Conservation (phyloP, 2,113 vertebrate genomes). For the Chaetodon auriga region DNA sequence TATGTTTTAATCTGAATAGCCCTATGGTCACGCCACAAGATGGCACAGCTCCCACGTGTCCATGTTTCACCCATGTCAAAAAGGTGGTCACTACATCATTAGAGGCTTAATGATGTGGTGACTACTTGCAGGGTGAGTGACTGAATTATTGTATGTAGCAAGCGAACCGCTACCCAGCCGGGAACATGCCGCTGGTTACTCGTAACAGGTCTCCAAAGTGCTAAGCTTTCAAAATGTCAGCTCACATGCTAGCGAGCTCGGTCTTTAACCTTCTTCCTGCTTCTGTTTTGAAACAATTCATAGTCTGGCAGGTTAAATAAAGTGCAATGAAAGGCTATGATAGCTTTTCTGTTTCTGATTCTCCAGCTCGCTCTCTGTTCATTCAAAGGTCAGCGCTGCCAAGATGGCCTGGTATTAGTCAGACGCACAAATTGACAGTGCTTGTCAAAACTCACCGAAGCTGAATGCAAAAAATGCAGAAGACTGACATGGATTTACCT, state of each 20-base stretch:
- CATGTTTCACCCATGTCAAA: too few species aligned
- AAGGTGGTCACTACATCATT: not conserved
- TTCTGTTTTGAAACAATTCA: not conserved
- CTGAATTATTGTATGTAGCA: not conserved
- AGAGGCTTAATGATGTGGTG: not conserved
- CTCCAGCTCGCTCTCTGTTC: not conserved
- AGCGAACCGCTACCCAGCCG: not conserved
- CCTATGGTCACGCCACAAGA: too few species aligned
- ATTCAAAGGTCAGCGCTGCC: not conserved
- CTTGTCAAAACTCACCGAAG: not conserved
- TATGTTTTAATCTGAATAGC: too few species aligned
- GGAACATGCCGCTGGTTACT: not conserved
- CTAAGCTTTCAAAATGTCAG: not conserved
- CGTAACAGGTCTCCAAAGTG: not conserved
- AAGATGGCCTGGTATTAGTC: not conserved
- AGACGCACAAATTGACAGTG: not conserved
- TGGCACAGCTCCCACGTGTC: not conserved
- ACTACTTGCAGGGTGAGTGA: not conserved
- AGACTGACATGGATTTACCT: not conserved
- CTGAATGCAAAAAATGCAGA: not conserved
- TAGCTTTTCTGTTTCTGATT: not conserved
- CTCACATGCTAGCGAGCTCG: not conserved
- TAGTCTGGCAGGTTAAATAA: not conserved
- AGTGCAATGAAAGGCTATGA: not conserved
- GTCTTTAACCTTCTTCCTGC: not conserved